These are phyloP conservation scores for Notodonta dromedarius DNA, from an alignment of 2,888 invertebrate genomes.

Conservation along the genomic window DNA sequence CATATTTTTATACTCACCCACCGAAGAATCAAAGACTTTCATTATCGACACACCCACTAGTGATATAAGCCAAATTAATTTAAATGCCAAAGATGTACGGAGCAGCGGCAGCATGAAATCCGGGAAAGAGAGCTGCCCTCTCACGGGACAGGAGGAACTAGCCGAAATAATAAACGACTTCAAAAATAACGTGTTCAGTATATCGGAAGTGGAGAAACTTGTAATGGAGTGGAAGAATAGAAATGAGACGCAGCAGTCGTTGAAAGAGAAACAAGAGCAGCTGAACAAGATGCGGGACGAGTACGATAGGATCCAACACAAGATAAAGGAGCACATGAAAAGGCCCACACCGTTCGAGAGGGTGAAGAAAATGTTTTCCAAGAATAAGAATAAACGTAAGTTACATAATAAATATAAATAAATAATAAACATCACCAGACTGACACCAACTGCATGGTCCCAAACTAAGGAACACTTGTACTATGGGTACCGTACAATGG, in stretches of 20 bases:
- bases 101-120: constrained; percentile 74
- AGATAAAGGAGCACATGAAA: constrained; percentile 89
- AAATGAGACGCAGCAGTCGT: constrained; percentile 93
- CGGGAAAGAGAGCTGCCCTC: constrained; percentile 67
- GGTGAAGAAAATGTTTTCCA: constrained; percentile 89
- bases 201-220: constrained; percentile 92
- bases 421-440: too few relatives aligned
- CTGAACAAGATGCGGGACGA: constrained; percentile 91
- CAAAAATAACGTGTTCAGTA: constrained; percentile 94
- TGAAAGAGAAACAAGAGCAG: constrained; percentile 93
- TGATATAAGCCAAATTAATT: constrained; percentile 79
- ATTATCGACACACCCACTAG: constrained; percentile 78
- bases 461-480: too few relatives aligned
- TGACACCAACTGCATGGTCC: too few relatives aligned
- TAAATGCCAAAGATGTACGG: constrained; percentile 71
- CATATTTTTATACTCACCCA: constrained; percentile 77
- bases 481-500: too few relatives aligned
- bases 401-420: constrained; percentile 7
- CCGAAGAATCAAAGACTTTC: constrained; percentile 78
- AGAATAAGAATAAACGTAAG: constrained; percentile 84
- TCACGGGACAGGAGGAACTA: constrained; percentile 89
- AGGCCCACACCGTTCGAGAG: constrained; percentile 92
- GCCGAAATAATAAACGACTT: constrained; percentile 95
- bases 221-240: constrained; percentile 95
- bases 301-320: constrained; percentile 92